Evolutionary conservation across 1,140 invertebrate species (phyloP), one percentile per base, ranked within the genome.

Genomic region (Aphelenchoides avenae): DNA sequence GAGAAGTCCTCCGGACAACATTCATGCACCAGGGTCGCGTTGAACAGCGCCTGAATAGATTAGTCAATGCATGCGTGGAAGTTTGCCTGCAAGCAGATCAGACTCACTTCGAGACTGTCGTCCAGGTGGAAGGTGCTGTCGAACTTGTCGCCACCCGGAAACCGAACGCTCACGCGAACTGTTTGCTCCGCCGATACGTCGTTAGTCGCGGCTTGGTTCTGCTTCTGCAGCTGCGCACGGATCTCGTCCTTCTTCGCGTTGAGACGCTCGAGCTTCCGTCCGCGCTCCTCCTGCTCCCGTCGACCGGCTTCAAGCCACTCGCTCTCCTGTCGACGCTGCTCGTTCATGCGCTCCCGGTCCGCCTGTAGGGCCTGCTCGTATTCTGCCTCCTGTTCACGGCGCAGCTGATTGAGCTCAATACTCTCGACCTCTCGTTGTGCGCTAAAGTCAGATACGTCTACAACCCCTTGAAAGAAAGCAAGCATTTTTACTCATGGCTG

Each of bases 21-120:
- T 24, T 68, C 65, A 31, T 66, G 52, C 5, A 40, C 42, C 22
- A 69, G 42, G 15, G 44, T 49, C 4, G 46, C 52, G 41, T 66
- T 66, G 64, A 66, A 66, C 13, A 66, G 41, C n/a, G 24, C 18
- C 64, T 65, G 7, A 36, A 65, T 53, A n/a, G n/a, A n/a, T n/a
- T n/a, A n/a, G 41, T 5, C 18, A 13, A 9, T 2, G 20, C n/a
- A 5, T 29, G 13, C 11, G 11, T 44, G 39, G n/a, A 33, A 33
- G 20, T 15, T 11, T 11, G 11, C 42, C 11, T 11, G 39, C 18
- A 29, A 44, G 41, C 2, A 48, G n/a, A n/a, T n/a, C n/a, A n/a
- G n/a, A 1, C 9, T 1, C 4, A 66, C 48, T 41, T 66, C 62
- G 13, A 65, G 30, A 31, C 61, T 71, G 31, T 61, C 66, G 36